A percentile compares a stretch with the other conserved stretches of the same genome.
Conservation (phyloP, 2,113 vertebrate species). For the Ptilonorhynchus violaceus region DNA sequence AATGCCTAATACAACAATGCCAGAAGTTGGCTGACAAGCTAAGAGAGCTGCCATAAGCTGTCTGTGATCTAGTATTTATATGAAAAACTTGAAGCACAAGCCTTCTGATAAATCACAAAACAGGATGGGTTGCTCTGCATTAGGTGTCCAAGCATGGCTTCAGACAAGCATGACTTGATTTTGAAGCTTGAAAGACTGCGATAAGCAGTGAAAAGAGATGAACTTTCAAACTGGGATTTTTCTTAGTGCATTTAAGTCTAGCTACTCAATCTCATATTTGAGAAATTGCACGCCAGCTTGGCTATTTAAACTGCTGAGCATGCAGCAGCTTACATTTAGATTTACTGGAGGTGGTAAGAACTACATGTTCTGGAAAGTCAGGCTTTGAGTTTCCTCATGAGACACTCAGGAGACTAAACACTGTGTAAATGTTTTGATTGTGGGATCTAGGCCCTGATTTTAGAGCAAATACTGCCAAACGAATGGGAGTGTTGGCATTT, state of each 20-base stretch:
- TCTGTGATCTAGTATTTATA: neutral
- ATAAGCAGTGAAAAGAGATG: neutral
- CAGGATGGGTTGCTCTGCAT: neutral
- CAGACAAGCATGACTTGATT: neutral
- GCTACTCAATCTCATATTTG: neutral
- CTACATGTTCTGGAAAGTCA: neutral
- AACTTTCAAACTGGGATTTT: neutral
- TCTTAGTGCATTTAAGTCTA: neutral
- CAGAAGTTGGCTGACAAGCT: neutral
- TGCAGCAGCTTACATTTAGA: neutral
- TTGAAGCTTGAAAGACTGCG: neutral
- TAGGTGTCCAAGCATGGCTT: neutral
- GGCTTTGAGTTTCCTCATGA: neutral
- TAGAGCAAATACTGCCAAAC: neutral
- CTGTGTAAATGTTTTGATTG: neutral
- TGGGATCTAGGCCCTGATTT: neutral
- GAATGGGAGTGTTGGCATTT: neutral
- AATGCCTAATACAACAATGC: neutral
- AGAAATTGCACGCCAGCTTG: neutral
- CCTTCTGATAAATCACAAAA: neutral
- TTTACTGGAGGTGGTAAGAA: neutral
- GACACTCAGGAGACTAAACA: neutral
- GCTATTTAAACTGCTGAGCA: neutral
- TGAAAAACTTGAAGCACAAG: neutral
- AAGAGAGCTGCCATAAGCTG: neutral